Conservation (phyloP, 1,140 invertebrate genomes). For the Euura saliciscinereae region DNA sequence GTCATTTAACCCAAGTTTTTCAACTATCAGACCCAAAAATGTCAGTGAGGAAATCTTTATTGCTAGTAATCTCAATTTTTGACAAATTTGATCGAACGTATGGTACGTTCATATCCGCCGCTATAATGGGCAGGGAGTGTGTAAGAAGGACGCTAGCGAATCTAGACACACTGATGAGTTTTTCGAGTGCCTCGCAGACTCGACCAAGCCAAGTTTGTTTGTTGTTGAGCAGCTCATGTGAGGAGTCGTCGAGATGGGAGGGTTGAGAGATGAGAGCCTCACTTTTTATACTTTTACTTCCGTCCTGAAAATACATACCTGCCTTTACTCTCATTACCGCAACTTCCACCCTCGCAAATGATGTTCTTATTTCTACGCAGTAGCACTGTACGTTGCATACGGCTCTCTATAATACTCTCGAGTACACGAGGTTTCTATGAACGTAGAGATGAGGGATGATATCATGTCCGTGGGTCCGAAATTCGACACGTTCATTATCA, state of each 20-base stretch:
- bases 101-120: not conserved
- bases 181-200: slow-evolving; percentile 39
- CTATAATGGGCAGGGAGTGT: not conserved
- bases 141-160: slow-evolving; percentile 15
- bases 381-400: too few species aligned
- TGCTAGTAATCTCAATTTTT: too few species aligned
- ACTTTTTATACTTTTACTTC: slow-evolving; percentile 41
- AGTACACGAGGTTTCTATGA: too few species aligned
- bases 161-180: slow-evolving; percentile 46
- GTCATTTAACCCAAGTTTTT: too few species aligned
- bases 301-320: slow-evolving; percentile 28
- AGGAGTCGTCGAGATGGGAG: slow-evolving; percentile 18
- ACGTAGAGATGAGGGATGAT: too few species aligned
- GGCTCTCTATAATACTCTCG: too few species aligned
- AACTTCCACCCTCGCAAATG: slow-evolving; percentile 19
- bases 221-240: slow-evolving; percentile 36
- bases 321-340: slow-evolving; percentile 37
- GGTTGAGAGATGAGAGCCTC: slow-evolving; percentile 18
- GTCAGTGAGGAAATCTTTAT: too few species aligned
- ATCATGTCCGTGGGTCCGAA: too few species aligned
- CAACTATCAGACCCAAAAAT: too few species aligned
- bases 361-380: too few species aligned
- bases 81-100: too few species aligned
- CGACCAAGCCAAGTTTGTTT: slow-evolving; percentile 37
- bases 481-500: too few species aligned